phyloP scores from a whole-genome alignment of 2,113 vertebrate genomes.

The Parotia lawesii region DNA sequence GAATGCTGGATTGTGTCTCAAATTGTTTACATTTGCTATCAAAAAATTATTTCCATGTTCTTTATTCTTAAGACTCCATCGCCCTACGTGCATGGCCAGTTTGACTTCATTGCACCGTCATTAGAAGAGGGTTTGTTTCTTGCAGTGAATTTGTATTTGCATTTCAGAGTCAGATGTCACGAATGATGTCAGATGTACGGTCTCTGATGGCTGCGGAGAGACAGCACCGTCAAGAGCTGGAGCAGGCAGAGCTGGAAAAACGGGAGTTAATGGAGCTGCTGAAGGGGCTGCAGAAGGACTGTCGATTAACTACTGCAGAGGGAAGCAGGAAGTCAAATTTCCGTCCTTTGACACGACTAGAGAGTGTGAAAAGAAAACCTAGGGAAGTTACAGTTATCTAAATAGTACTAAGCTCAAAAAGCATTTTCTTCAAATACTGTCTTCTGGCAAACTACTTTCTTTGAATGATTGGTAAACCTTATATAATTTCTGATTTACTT shows the following conservation, averaged over 20 bases:
- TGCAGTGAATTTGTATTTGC: background rate
- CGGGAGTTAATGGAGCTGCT: slow-evolving; percentile 82
- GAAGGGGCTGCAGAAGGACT: slow-evolving; percentile 74
- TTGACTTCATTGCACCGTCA: background rate
- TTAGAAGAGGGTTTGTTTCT: background rate
- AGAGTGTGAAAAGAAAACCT: slow-evolving; percentile 82
- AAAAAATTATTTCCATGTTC: background rate
- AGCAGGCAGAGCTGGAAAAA: slow-evolving; percentile 84
- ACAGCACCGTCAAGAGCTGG: slow-evolving; percentile 81
- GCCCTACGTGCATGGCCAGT: rapidly evolving
- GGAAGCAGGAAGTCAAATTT: slow-evolving; percentile 64
- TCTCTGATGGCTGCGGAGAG: slow-evolving; percentile 80
- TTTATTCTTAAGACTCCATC: background rate
- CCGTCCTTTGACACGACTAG: slow-evolving; percentile 71
- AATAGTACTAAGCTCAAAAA: slow-evolving; percentile 13
- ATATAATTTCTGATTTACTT: background rate
- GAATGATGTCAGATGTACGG: slow-evolving; percentile 81
- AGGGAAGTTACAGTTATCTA: slow-evolving; percentile 83
- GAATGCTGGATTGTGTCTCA: background rate
- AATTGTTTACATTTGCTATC: background rate
- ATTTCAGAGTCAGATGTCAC: slow-evolving; percentile 81
- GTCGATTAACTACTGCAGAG: slow-evolving; percentile 8
- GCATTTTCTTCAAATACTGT: background rate
- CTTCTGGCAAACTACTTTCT: background rate
- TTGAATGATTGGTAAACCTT: background rate